Evolutionary conservation across 1,140 invertebrate species (phyloP).

Genomic region (Megathymus violae): DNA sequence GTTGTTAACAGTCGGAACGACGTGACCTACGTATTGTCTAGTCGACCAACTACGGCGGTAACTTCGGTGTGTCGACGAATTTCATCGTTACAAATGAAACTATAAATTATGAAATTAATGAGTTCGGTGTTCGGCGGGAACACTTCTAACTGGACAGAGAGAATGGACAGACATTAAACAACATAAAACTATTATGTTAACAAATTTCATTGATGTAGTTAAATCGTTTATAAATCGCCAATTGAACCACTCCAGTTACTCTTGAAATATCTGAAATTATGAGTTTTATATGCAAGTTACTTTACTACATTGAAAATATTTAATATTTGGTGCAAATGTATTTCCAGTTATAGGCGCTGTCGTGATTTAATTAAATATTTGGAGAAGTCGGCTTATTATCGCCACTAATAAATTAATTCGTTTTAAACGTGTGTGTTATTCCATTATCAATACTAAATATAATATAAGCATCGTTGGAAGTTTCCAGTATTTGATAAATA

Average conservation of each 20-base stretch:
- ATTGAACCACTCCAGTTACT: constrained; percentile 8
- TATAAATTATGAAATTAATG: too few relatives aligned
- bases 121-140: neutral
- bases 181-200: constrained; percentile 25
- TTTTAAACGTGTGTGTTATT: too few relatives aligned
- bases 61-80: too few relatives aligned
- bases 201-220: constrained; percentile 22
- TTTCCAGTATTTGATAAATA: too few relatives aligned
- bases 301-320: neutral
- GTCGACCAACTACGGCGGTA: too few relatives aligned
- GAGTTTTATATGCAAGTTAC: neutral
- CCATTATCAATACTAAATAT: too few relatives aligned
- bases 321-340: neutral
- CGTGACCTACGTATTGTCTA: too few relatives aligned
- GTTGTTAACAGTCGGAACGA: too few relatives aligned
- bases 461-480: too few relatives aligned
- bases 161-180: constrained; percentile 11
- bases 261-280: neutral
- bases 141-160: constrained; percentile 17
- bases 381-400: neutral
- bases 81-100: too few relatives aligned
- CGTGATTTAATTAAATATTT: neutral
- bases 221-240: constrained; percentile 4
- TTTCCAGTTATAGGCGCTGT: neutral
- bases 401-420: neutral